phyloP scores from a whole-genome alignment of 1,140 invertebrate species.

The Popillia japonica region DNA sequence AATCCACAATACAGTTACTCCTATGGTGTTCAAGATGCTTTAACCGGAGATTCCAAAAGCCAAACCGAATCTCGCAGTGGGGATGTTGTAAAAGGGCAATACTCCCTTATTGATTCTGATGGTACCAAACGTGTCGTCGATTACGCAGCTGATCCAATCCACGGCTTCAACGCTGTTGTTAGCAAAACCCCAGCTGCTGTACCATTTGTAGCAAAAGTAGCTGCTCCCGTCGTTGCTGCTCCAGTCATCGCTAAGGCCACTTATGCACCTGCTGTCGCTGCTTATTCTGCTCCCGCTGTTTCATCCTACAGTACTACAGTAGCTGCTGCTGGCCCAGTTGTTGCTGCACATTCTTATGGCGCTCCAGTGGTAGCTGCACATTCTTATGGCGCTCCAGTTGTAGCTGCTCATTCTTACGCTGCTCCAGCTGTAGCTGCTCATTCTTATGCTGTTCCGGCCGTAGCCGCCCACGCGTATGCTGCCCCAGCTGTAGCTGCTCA shows the following conservation, averaged over 20 bases:
- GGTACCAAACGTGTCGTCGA: slow-evolving; percentile 62
- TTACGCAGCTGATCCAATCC: slow-evolving; percentile 60
- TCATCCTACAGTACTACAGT: slow-evolving; percentile 1
- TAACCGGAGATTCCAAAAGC: slow-evolving; percentile 73
- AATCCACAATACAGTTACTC: slow-evolving; percentile 70
- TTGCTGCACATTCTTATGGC: not conserved
- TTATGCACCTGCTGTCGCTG: not conserved
- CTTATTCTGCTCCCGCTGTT: slow-evolving; percentile 9
- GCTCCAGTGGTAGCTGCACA: slow-evolving; percentile 4
- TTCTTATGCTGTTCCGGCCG: not conserved
- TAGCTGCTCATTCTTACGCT: slow-evolving; percentile 16
- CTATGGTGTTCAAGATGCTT: slow-evolving; percentile 73
- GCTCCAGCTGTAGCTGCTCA: slow-evolving; percentile 20
- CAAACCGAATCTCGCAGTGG: slow-evolving; percentile 69
- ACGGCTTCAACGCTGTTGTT: slow-evolving; percentile 62
- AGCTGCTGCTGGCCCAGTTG: not conserved
- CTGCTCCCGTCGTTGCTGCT: slow-evolving; percentile 47
- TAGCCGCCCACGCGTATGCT: not conserved
- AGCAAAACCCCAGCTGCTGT: slow-evolving; percentile 50
- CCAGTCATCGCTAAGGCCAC: slow-evolving; percentile 50
- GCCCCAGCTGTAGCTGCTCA: slow-evolving; percentile 17
- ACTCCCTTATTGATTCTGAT: slow-evolving; percentile 62
- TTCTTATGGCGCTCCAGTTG: not conserved
- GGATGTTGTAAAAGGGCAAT: slow-evolving; percentile 67
- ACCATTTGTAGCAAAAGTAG: slow-evolving; percentile 32